Evolutionary conservation across 2,888 invertebrate genomes (phyloP).

Genomic region (Andrena hattorfiana): DNA sequence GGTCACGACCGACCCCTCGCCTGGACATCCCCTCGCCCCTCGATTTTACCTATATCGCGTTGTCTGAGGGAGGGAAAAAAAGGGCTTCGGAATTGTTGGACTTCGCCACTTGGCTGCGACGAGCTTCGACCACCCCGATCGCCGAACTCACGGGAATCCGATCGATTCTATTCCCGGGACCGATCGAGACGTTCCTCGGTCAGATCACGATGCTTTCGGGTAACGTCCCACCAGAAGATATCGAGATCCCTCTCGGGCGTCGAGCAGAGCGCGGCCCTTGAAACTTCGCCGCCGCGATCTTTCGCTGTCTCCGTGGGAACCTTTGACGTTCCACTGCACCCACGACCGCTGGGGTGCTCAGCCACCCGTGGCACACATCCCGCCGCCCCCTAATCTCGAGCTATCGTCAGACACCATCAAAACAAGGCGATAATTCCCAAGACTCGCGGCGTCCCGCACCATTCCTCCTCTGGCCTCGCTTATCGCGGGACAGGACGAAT

Average conservation of each 20-base stretch:
- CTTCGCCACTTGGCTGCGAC: constrained; percentile 44
- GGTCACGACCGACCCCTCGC: constrained; percentile 62
- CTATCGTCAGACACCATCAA: background rate
- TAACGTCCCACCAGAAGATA: too few species aligned
- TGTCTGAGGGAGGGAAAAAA: constrained; percentile 55
- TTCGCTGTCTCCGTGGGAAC: too few species aligned
- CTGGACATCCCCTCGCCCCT: constrained; percentile 14
- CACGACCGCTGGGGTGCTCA: too few species aligned
- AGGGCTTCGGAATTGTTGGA: constrained; percentile 53
- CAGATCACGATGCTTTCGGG: too few species aligned
- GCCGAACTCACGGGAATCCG: background rate
- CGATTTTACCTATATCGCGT: constrained; percentile 50
- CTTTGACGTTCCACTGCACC: too few species aligned
- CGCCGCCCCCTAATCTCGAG: too few species aligned
- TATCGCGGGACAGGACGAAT: constrained; percentile 17
- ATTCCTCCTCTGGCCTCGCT: too few species aligned
- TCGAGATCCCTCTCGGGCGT: too few species aligned
- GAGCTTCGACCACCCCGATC: constrained; percentile 9
- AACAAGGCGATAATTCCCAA: background rate
- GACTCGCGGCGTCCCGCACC: background rate
- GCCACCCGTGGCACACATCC: too few species aligned
- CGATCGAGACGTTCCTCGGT: background rate
- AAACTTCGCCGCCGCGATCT: too few species aligned
- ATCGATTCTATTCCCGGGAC: constrained; percentile 25
- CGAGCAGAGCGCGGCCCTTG: too few species aligned